Conservation (phyloP, 2,797 vertebrate genomes). For the Sarcoramphus papa region DNA sequence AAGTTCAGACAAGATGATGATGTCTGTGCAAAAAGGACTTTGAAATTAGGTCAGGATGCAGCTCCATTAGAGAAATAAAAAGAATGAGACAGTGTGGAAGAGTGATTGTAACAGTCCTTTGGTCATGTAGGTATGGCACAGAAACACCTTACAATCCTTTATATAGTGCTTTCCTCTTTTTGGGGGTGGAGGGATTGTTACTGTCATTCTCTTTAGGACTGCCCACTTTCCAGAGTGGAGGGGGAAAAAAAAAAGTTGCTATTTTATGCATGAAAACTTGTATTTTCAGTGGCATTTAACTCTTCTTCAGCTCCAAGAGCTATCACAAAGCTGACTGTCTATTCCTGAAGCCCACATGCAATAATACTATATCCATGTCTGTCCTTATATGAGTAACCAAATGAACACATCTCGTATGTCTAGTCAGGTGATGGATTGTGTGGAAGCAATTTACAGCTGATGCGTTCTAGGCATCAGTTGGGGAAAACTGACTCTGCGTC, state of each 20-base stretch:
- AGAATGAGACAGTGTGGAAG: neutral
- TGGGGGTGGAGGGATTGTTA: neutral
- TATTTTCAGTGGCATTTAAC: neutral
- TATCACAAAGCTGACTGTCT: neutral
- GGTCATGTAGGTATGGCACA: neutral
- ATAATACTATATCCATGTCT: neutral
- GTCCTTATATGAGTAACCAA: neutral
- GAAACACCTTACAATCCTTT: neutral
- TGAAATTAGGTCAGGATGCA: neutral
- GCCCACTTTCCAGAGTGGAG: neutral
- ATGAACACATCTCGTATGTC: neutral
- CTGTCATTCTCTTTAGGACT: neutral
- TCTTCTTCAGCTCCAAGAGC: neutral
- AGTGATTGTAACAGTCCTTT: neutral
- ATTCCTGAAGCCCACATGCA: accelerated
- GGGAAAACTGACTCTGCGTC: neutral
- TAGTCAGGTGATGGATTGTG: neutral
- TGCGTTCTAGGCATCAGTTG: neutral
- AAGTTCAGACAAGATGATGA: neutral
- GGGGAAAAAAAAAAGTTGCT: neutral
- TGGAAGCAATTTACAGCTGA: neutral
- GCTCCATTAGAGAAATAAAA: neutral
- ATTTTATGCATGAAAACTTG: neutral
- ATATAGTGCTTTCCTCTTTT: neutral
- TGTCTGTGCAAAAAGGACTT: neutral